phyloP scores from a whole-genome alignment of 1,140 invertebrate genomes.

The Drosophila mayri region DNA sequence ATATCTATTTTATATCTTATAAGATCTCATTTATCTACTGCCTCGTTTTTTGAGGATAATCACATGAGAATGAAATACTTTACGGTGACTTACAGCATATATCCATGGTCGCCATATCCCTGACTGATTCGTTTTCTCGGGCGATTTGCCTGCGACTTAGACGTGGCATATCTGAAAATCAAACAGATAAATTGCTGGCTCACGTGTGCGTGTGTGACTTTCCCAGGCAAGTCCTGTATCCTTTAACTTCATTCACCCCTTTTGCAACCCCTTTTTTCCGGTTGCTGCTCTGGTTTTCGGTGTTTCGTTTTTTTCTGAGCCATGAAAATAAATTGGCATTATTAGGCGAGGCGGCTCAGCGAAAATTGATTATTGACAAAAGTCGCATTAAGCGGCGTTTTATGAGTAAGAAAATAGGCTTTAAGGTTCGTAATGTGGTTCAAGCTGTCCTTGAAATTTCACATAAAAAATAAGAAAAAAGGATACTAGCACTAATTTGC shows the following conservation, averaged over 20 bases:
- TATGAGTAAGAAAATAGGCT: conserved; percentile 55
- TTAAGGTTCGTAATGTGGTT: conserved; percentile 71
- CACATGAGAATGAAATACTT: not conserved
- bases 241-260: conserved; percentile 9
- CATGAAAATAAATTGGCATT: conserved; percentile 78
- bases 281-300: conserved; percentile 9
- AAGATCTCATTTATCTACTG: not conserved
- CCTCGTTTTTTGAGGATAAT: not conserved
- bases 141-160: conserved; percentile 42
- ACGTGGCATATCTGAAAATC: conserved; percentile 64
- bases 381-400: conserved; percentile 71
- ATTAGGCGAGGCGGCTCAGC: conserved; percentile 69
- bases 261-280: conserved; percentile 48
- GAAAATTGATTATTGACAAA: conserved; percentile 80
- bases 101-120: conserved; percentile 11
- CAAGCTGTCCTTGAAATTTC: conserved; percentile 64
- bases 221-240: conserved; percentile 5
- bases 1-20: not conserved
- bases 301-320: not conserved
- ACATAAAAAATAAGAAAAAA: conserved; percentile 11
- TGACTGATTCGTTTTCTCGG: conserved; percentile 38
- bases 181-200: conserved; percentile 73
- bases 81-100: not conserved
- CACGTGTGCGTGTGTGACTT: conserved; percentile 32
- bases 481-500: not conserved